Evolutionary conservation across 2,797 vertebrate genomes (phyloP).

Genomic region (Pseudopleuronectes americanus): DNA sequence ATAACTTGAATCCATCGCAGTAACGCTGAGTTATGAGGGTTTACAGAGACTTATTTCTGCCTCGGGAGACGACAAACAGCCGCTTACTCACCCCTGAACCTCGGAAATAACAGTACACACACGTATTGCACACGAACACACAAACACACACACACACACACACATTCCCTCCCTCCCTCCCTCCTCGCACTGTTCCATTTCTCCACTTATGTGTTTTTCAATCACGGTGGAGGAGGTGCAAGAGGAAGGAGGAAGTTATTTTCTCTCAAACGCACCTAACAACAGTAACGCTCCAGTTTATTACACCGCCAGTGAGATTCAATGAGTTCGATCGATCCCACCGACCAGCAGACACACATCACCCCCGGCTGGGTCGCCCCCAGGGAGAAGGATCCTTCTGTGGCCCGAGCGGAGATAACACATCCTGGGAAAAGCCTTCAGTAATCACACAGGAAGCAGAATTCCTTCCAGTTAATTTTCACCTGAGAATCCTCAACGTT

Average conservation of each 20-base stretch:
- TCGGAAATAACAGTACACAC: not conserved
- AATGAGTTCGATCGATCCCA: slow-evolving; percentile 62
- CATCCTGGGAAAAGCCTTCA: too few species aligned
- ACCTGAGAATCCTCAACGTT: not conserved
- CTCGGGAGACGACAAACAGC: not conserved
- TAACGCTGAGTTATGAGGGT: slow-evolving; percentile 7
- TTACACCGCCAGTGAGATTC: slow-evolving; percentile 57
- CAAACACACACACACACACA: slow-evolving; percentile 12
- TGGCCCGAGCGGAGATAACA: too few species aligned
- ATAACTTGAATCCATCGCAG: slow-evolving; percentile 9
- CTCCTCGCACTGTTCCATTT: slow-evolving; percentile 14
- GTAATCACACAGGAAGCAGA: slow-evolving; percentile 4
- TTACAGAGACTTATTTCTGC: not conserved
- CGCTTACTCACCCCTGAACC: not conserved
- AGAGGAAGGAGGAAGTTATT: slow-evolving; percentile 11
- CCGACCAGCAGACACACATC: slow-evolving; percentile 33
- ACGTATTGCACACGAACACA: slow-evolving; percentile 3
- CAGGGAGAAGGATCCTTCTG: slow-evolving; percentile 2
- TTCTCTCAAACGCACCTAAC: slow-evolving; percentile 22
- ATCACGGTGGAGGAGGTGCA: slow-evolving; percentile 30
- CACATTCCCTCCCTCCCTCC: not conserved
- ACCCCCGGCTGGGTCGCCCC: not conserved
- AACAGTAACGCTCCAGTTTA: slow-evolving; percentile 47
- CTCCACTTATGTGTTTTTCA: slow-evolving; percentile 40
- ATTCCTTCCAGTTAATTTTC: not conserved